Evolutionary conservation across 2,113 vertebrate species (phyloP).

Genomic region (Octodon degus): DNA sequence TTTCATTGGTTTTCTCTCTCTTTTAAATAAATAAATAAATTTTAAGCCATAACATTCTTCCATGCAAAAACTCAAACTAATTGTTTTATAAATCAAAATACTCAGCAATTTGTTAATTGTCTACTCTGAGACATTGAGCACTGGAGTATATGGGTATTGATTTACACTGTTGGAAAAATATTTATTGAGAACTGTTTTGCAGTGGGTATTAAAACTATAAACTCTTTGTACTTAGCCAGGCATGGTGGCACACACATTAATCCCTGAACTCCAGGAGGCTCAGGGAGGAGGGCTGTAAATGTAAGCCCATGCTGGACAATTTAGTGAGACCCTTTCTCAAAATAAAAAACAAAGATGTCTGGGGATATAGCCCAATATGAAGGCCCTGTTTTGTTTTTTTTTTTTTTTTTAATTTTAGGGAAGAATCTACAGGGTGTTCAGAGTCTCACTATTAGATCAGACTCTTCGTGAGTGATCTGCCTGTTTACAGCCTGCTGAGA

Average conservation of each 20-base stretch:
- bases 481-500: too few relatives aligned
- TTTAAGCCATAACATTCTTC: not conserved
- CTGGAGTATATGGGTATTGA: not conserved
- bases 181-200: not conserved
- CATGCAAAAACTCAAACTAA: not conserved
- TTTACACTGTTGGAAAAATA: not conserved
- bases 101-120: not conserved
- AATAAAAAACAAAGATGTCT: not conserved
- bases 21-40: not conserved
- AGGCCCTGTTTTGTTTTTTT: not conserved
- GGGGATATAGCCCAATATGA: not conserved
- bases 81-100: not conserved
- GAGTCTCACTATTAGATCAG: too few relatives aligned
- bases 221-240: not conserved
- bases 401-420: too few relatives aligned
- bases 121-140: slow-evolving; percentile 24
- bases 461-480: too few relatives aligned
- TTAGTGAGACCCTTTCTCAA: not conserved
- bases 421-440: too few relatives aligned
- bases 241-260: not conserved
- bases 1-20: too few relatives aligned
- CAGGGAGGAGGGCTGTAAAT: not conserved
- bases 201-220: not conserved
- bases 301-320: not conserved
- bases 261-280: not conserved